phyloP scores from a whole-genome alignment of 2,888 invertebrate species.

The Chaetoderma sp. region DNA sequence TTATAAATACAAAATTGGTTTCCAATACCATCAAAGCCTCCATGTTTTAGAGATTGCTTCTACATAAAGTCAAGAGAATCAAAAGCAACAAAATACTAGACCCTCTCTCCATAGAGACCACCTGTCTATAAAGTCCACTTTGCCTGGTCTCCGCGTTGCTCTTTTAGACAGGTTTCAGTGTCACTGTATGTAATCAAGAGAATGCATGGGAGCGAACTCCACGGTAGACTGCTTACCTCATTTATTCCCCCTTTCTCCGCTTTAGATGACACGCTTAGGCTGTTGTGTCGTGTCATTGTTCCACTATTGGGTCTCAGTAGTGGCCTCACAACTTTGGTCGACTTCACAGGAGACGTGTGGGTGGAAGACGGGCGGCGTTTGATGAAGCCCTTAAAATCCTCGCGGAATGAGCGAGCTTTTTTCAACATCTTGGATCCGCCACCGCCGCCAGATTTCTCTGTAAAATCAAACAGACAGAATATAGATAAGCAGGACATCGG shows the following conservation, averaged over 20 bases:
- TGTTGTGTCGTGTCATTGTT: slow-evolving; percentile 21
- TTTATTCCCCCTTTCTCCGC: slow-evolving; percentile 16
- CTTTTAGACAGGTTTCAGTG: not conserved
- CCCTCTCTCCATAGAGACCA: no score
- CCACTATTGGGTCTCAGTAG: not conserved
- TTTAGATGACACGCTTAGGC: slow-evolving; percentile 27
- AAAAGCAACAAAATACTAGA: no score
- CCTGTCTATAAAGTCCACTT: no score
- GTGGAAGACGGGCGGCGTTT: slow-evolving; percentile 54
- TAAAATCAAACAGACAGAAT: slow-evolving; percentile 15
- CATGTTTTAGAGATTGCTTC: no score
- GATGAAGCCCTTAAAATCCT: slow-evolving; percentile 55
- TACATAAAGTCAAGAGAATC: no score
- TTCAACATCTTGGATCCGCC: slow-evolving; percentile 58
- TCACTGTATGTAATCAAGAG: not conserved
- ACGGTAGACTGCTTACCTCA: no score
- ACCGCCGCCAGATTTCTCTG: slow-evolving; percentile 55
- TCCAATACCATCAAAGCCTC: no score
- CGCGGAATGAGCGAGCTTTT: slow-evolving; percentile 59
- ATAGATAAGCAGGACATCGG: no score
- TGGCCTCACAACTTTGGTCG: slow-evolving; percentile 28
- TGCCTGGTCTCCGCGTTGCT: not conserved
- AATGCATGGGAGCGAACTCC: no score
- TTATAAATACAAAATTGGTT: no score
- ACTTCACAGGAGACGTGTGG: slow-evolving; percentile 41